Evolutionary conservation across 2,113 vertebrate species (phyloP).

Genomic region (Platysternon megacephalum): DNA sequence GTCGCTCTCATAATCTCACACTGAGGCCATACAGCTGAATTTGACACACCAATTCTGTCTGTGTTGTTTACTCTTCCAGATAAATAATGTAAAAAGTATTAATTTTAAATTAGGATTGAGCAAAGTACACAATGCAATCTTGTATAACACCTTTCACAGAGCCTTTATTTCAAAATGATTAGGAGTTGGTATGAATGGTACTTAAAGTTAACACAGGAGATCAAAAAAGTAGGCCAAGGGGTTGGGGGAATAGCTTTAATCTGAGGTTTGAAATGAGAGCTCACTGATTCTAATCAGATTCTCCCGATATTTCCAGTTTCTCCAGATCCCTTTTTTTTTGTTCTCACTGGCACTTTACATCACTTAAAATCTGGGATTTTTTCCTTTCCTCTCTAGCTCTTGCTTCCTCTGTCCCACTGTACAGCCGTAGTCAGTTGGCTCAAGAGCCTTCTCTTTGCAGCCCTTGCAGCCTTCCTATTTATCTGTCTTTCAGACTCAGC

Average conservation of each 20-base stretch:
- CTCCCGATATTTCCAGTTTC: background rate
- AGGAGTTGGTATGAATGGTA: background rate
- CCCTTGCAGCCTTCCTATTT: background rate
- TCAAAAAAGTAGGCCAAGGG: no score
- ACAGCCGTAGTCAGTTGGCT: background rate
- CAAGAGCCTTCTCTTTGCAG: background rate
- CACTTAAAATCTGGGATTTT: background rate
- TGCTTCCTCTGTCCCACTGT: background rate
- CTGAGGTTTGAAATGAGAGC: background rate
- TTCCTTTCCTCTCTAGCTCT: background rate
- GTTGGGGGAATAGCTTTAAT: no score
- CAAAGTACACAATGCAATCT: background rate
- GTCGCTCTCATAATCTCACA: background rate
- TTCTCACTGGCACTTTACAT: background rate
- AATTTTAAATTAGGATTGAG: background rate
- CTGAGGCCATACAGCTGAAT: background rate
- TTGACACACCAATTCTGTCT: background rate
- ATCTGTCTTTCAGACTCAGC: background rate
- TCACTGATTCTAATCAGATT: background rate
- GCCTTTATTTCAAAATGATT: background rate
- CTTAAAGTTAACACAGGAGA: background rate
- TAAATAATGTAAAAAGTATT: no score
- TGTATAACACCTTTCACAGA: background rate
- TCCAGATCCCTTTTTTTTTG: background rate
- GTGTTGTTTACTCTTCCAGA: no score